Percentiles rank a stretch among this genome's conserved stretches.
Evolutionary conservation across 2,797 vertebrate genomes (phyloP).

Genomic region (Graptemys geographica): DNA sequence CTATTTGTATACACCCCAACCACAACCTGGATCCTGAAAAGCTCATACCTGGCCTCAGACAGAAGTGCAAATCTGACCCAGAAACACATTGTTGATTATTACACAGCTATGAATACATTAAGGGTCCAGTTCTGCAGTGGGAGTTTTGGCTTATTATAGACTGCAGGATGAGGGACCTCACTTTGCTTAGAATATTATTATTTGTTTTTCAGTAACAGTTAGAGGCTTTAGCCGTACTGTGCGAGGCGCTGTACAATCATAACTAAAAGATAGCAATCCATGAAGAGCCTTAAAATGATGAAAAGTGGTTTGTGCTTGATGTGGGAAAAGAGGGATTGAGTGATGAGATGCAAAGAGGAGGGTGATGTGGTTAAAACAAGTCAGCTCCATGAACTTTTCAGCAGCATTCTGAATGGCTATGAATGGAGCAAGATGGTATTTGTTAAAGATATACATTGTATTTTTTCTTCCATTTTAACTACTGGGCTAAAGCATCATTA

Average conservation of each 20-base stretch:
- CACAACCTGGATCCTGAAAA: background rate
- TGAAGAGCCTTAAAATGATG: background rate
- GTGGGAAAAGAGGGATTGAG: background rate
- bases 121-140: fast-evolving
- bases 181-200: background rate
- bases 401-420: background rate
- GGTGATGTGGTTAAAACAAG: background rate
- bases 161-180: background rate
- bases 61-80: background rate
- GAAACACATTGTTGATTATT: background rate
- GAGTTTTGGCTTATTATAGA: background rate
- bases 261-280: background rate
- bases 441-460: background rate
- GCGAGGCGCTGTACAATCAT: background rate
- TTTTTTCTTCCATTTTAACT: background rate
- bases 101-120: background rate
- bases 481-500: background rate
- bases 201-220: background rate
- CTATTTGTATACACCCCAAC: background rate
- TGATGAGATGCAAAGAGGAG: background rate
- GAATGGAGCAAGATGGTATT: background rate
- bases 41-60: background rate
- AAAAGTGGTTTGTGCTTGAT: background rate
- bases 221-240: background rate
- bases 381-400: fast-evolving